Base-by-base conservation (phyloP, 2,797 vertebrate species). In the Enteromius afrohamiltoni region DNA sequence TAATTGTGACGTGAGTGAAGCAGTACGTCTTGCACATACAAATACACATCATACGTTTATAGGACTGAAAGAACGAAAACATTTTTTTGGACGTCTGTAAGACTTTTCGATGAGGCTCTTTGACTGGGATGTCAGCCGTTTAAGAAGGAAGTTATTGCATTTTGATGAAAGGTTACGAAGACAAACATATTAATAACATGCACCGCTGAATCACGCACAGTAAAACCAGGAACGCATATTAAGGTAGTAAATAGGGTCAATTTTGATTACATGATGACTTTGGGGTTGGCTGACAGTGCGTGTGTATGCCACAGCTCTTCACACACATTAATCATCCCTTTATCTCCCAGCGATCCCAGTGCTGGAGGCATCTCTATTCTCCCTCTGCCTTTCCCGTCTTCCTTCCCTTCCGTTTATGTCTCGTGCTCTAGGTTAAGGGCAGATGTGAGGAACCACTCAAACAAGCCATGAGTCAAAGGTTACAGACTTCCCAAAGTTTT, bases 271-370 rank as follows among this genome's bases (percentile, higher is more conserved):
- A 73, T 2, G 11, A 47, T 47, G 26, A 53, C 70, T 49, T 74
- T n/a, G 69, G 55, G 70, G 45, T 45, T 47, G 60, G 47, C 17
- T 51, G 77, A 58, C 47, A 79, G 60, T 69, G 42, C 49, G 26
- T 83, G 45, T 60, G 47, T 65, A 37, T 67, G 55, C 55, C n/a
- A 62, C n/a, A 77, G 26, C 65, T 73, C 65, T 64, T 83, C 29
- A 68, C 49, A 53, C 81, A 68, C 71, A 9, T 85, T 82, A 75
- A 82, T 67, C 79, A 80, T 77, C 49, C 68, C 45, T 37, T 79
- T 78, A 86, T 82, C 77, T 79, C 74, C 83, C 69, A 78, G 67
- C 75, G 7, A 82, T 85, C 86, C 55, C 60, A 78, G 75, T 1
- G 26, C 68, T 64, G 62, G 45, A 82, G 70, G 60, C 58, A 67